These are phyloP conservation scores for Griposia aprilina DNA, from an alignment of 2,888 invertebrate genomes.

Conservation along the genomic window DNA sequence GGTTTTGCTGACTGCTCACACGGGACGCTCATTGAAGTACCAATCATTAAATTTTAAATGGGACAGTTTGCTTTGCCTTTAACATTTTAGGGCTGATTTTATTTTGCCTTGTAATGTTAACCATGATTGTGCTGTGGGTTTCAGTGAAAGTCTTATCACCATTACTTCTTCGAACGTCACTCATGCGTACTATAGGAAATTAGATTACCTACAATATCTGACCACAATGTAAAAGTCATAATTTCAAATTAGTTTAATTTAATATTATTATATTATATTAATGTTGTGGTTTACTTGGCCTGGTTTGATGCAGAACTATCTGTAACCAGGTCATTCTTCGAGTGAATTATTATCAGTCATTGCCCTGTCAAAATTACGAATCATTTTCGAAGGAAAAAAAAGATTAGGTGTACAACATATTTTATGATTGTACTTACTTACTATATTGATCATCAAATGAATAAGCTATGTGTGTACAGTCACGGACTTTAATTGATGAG, in stretches of 20 bases:
- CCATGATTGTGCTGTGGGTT: neutral
- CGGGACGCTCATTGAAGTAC: neutral
- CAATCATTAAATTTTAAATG: neutral
- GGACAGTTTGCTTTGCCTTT: neutral
- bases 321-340: slow-evolving; percentile 35
- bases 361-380: slow-evolving; percentile 20
- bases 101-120: neutral
- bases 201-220: neutral
- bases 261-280: slow-evolving; percentile 19
- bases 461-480: no score
- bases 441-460: neutral
- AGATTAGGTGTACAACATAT: neutral
- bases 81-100: neutral
- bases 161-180: neutral
- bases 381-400: neutral
- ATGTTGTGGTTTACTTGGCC: slow-evolving; percentile 41
- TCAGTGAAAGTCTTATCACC: neutral
- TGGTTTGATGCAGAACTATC: slow-evolving; percentile 26
- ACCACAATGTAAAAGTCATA: slow-evolving; percentile 21
- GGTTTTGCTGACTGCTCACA: neutral
- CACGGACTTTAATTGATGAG: no score
- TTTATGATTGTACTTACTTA: neutral
- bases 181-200: slow-evolving; percentile 4
- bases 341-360: slow-evolving; percentile 46
- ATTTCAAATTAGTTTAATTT: slow-evolving; percentile 20